phyloP scores from a whole-genome alignment of 1,140 invertebrate species.

The Octopus sinensis region DNA sequence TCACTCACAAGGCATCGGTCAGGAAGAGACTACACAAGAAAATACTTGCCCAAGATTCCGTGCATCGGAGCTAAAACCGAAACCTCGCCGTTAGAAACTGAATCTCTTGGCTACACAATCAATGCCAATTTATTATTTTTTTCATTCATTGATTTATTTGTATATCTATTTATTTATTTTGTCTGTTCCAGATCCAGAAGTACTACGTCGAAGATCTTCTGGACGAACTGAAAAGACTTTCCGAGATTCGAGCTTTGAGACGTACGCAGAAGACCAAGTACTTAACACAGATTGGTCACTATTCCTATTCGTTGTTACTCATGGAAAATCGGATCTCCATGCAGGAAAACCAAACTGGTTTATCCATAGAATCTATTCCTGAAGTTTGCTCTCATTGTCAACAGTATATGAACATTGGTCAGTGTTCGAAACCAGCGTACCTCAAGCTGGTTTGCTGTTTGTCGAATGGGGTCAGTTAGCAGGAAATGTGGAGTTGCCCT shows the following conservation, averaged over 20 bases:
- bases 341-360: background rate
- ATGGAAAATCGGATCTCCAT: background rate
- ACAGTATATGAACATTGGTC: background rate
- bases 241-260: background rate
- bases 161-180: background rate
- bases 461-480: too few species aligned
- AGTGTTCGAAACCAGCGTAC: background rate
- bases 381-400: background rate
- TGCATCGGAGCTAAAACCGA: too few species aligned
- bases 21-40: too few species aligned
- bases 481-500: too few species aligned
- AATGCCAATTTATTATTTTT: too few species aligned
- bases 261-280: background rate
- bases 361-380: background rate
- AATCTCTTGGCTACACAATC: too few species aligned
- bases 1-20: too few species aligned
- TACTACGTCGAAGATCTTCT: background rate
- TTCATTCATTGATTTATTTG: too few species aligned
- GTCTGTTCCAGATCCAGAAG: background rate
- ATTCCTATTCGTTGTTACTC: background rate
- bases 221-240: background rate
- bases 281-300: background rate
- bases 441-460: too few species aligned
- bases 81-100: too few species aligned
- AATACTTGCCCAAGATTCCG: too few species aligned